Percentiles rank a stretch among this genome's conserved stretches.
phyloP scores from a whole-genome alignment of 1,140 invertebrate species.

The Aphis craccivora region DNA sequence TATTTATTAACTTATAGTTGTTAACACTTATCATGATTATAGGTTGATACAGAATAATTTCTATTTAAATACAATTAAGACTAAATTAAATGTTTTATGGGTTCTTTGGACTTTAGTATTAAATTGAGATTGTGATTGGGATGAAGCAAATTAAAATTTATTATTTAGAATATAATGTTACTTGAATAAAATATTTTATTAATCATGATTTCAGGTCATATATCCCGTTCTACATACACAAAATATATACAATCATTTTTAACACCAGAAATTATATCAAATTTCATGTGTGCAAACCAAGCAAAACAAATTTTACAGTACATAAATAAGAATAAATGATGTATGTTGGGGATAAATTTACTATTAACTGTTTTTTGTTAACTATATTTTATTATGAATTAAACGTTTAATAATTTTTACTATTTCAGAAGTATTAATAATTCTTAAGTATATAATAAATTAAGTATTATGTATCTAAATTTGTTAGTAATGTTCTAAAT shows the following conservation, averaged over 20 bases:
- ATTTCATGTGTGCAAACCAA: slow-evolving; percentile 27
- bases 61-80: background rate
- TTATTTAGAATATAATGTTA: background rate
- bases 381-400: background rate
- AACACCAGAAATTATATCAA: background rate
- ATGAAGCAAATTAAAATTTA: background rate
- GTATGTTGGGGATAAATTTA: background rate
- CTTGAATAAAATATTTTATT: background rate
- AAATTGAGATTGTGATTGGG: background rate
- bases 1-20: no score
- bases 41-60: background rate
- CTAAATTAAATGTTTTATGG: background rate
- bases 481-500: background rate
- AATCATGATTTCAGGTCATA: slow-evolving; percentile 21
- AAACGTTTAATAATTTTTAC: background rate
- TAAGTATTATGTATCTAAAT: background rate
- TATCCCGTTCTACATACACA: slow-evolving; percentile 14
- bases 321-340: background rate
- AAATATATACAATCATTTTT: slow-evolving; percentile 4
- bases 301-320: slow-evolving; percentile 21
- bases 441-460: background rate
- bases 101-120: background rate
- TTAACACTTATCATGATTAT: background rate
- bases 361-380: background rate
- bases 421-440: background rate